Evolutionary conservation across 2,888 invertebrate species (phyloP).

Genomic region (Drosophila affinis): DNA sequence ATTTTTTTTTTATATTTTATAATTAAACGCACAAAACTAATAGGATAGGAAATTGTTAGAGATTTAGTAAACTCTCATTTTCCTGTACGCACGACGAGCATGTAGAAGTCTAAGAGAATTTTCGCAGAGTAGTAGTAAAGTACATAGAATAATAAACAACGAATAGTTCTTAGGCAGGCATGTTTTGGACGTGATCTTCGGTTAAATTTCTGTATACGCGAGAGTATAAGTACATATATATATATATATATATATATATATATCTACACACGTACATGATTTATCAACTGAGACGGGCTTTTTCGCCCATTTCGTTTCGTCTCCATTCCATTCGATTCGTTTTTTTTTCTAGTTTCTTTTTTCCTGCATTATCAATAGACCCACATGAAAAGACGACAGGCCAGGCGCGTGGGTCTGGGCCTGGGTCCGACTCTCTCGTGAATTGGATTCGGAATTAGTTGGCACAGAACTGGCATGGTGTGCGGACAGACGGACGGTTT

Average conservation of each 20-base stretch:
- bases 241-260: conserved; percentile 4
- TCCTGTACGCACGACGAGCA: not conserved
- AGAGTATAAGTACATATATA: conserved; percentile 9
- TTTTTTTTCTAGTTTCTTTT: conserved; percentile 16
- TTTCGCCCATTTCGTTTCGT: conserved; percentile 31
- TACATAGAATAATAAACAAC: conserved; percentile 21
- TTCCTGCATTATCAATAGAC: conserved; percentile 46
- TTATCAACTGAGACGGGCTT: conserved; percentile 58
- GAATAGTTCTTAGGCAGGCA: conserved; percentile 40
- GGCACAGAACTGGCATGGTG: conserved; percentile 44
- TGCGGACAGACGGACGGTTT: conserved; percentile 40
- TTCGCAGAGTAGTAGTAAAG: not conserved
- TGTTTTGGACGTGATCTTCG: conserved; percentile 38
- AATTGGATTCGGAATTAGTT: conserved; percentile 53
- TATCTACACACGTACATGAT: conserved; percentile 9
- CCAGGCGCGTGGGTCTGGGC: conserved; percentile 45
- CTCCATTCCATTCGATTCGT: conserved; percentile 4
- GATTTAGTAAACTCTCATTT: not conserved
- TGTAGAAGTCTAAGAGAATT: not conserved
- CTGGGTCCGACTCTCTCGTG: conserved; percentile 41
- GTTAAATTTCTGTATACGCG: conserved; percentile 29
- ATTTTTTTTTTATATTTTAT: not conserved
- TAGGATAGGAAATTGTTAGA: not conserved
- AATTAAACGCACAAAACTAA: not conserved
- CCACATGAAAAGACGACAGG: conserved; percentile 46